phyloP scores from a whole-genome alignment of 2,797 vertebrate species.

The Micrastur ruficollis region DNA sequence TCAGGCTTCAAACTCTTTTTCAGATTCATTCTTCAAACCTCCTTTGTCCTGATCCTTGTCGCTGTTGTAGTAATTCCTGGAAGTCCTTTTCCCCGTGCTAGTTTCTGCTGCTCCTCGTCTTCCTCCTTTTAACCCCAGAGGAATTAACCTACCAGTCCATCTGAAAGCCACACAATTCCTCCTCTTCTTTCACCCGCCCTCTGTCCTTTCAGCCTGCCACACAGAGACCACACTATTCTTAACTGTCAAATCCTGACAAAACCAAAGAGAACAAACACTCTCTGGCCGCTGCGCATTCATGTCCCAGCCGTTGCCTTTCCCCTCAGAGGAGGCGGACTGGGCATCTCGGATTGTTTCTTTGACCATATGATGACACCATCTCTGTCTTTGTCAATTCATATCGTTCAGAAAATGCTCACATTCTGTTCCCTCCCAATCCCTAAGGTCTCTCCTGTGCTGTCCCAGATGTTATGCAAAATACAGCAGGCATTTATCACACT shows the following conservation, averaged over 20 bases:
- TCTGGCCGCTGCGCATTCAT: not conserved
- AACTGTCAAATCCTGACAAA: not conserved
- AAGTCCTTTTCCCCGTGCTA: not conserved
- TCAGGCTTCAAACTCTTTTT: not conserved
- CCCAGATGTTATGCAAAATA: conserved; percentile 67
- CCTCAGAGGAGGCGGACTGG: not conserved
- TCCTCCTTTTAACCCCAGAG: not conserved
- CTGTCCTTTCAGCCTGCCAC: not conserved
- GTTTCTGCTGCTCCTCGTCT: not conserved
- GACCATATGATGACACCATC: conserved; percentile 32
- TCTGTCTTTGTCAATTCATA: conserved; percentile 35
- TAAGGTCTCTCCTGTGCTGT: conserved; percentile 23
- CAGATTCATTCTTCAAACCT: not conserved
- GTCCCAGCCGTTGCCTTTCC: not conserved
- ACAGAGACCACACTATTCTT: not conserved
- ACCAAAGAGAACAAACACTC: not conserved
- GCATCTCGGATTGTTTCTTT: conserved; percentile 26
- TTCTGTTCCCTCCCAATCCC: conserved; percentile 11
- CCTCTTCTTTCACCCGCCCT: not conserved
- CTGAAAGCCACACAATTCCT: not conserved
- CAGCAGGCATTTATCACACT: conserved; percentile 55
- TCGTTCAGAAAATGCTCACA: not conserved
- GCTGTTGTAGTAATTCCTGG: not conserved
- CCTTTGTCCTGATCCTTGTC: not conserved
- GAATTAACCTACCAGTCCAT: not conserved